Evolutionary conservation across 2,888 invertebrate genomes (phyloP).

Genomic region (Epistrophella euchroma): DNA sequence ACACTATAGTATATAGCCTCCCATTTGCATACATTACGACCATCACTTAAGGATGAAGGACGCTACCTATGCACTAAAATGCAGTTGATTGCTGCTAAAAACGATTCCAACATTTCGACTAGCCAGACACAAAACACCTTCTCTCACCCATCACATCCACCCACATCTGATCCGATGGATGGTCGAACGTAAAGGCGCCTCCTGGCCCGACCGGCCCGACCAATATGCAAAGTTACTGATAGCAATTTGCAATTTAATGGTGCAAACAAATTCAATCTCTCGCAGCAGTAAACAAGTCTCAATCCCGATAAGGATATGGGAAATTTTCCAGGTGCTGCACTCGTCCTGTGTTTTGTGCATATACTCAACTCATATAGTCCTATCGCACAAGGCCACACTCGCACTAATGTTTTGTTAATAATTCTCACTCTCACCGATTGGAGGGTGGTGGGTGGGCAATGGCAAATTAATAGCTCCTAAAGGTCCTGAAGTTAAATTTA

Average conservation of each 20-base stretch:
- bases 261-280: constrained; percentile 83
- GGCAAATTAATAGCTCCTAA: constrained; percentile 66
- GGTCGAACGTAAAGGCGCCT: constrained; percentile 6
- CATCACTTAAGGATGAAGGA: constrained; percentile 47
- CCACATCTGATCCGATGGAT: constrained; percentile 5
- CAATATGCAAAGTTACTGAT: constrained; percentile 82
- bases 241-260: constrained; percentile 83
- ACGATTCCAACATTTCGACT: constrained; percentile 46
- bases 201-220: constrained; percentile 24
- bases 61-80: constrained; percentile 48
- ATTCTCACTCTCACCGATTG: constrained; percentile 67
- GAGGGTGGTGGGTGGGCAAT: constrained; percentile 31
- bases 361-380: background rate
- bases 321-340: constrained; percentile 74
- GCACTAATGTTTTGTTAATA: constrained; percentile 70
- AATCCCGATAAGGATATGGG: constrained; percentile 75
- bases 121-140: constrained; percentile 32
- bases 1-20: background rate
- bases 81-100: constrained; percentile 72
- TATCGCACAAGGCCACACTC: constrained; percentile 50
- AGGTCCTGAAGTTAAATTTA: constrained; percentile 54
- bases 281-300: constrained; percentile 75
- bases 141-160: background rate
- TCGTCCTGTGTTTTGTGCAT: constrained; percentile 24
- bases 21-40: constrained; percentile 64